Evolutionary conservation across 2,113 vertebrate genomes (phyloP).

Genomic region (Puffinus mauretanicus): DNA sequence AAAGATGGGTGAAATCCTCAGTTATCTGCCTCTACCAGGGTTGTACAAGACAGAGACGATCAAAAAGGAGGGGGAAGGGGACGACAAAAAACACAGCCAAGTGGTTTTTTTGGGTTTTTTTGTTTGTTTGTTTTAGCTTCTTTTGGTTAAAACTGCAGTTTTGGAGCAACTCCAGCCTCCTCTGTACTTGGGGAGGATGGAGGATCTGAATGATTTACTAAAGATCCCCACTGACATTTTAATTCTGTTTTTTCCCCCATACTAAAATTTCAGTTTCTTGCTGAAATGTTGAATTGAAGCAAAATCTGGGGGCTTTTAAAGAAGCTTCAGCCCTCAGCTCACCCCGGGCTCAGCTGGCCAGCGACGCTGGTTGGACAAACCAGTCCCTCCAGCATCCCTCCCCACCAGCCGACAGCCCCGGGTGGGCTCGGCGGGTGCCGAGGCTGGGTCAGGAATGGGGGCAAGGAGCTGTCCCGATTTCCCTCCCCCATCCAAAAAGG

Average conservation of each 20-base stretch:
- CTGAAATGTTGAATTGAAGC: not conserved
- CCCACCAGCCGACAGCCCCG: not conserved
- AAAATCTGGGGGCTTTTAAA: not conserved
- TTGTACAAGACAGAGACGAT: constrained; percentile 14
- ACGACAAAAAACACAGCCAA: not conserved
- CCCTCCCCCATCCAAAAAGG: not conserved
- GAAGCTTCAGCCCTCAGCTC: not conserved
- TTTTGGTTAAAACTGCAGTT: not conserved
- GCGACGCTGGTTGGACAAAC: not conserved
- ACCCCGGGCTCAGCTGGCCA: not conserved
- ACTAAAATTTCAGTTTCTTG: not conserved
- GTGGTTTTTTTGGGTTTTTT: not conserved
- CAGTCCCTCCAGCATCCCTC: not conserved
- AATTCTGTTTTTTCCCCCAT: not conserved
- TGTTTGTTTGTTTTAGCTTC: not conserved
- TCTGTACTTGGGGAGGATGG: not conserved
- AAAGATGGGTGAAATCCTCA: constrained; percentile 27
- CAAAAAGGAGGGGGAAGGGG: constrained; percentile 18
- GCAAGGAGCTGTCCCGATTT: not conserved
- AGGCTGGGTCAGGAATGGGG: not conserved
- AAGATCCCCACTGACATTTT: not conserved
- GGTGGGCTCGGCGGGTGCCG: fast-evolving
- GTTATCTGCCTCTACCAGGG: not conserved
- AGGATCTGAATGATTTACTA: not conserved
- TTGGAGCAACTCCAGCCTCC: not conserved